Percentiles rank a stretch among this genome's conserved stretches.
These are phyloP conservation scores for Xiphorhynchus elegans DNA, from an alignment of 2,113 vertebrate genomes.

Conservation along the genomic window DNA sequence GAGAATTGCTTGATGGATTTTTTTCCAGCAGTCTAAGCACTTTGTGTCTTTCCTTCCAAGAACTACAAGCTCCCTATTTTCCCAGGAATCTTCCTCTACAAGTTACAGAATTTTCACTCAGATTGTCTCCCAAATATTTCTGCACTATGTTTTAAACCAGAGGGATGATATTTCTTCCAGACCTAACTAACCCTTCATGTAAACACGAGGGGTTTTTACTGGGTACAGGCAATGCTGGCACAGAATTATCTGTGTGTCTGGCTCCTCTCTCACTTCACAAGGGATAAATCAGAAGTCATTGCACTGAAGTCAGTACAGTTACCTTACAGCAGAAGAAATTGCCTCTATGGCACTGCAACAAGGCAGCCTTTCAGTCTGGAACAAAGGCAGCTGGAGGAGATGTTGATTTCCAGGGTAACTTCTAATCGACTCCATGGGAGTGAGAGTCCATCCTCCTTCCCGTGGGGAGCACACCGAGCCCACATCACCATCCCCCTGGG, in stretches of 20 bases:
- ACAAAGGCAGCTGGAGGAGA: background rate
- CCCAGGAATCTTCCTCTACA: background rate
- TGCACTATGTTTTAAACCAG: background rate
- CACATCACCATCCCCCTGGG: rapidly evolving
- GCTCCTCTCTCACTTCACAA: background rate
- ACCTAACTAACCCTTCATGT: background rate
- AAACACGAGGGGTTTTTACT: background rate
- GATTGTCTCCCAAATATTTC: background rate
- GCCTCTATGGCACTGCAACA: background rate
- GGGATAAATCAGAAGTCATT: background rate
- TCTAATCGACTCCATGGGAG: background rate
- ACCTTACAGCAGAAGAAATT: background rate
- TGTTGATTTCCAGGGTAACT: background rate
- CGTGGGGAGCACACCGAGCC: rapidly evolving
- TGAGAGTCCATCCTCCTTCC: background rate
- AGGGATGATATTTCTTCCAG: background rate
- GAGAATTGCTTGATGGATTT: slow-evolving; percentile 63
- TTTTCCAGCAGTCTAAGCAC: slow-evolving; percentile 51
- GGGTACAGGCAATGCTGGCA: background rate
- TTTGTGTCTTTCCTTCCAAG: slow-evolving; percentile 9
- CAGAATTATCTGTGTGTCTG: background rate
- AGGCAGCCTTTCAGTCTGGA: background rate
- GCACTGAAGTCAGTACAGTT: background rate
- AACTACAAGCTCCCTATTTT: background rate
- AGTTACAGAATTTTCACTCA: background rate